A percentile compares a stretch with the other conserved stretches of the same genome.
These are phyloP conservation scores for Prietella phreatophila DNA, from an alignment of 2,113 vertebrate species.

Conservation along the genomic window DNA sequence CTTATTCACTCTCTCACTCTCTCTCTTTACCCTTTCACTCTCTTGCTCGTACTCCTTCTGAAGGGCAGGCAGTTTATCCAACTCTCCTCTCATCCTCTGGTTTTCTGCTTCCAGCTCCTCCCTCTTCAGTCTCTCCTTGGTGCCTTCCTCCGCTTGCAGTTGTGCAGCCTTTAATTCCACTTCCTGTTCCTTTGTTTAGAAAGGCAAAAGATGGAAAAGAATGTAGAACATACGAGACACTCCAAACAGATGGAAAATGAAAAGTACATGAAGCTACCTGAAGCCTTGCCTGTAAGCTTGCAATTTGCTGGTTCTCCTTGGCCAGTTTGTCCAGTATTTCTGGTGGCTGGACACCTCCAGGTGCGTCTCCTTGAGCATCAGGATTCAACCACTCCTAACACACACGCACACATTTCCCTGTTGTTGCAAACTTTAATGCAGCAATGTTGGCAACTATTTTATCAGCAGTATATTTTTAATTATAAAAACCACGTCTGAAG, in stretches of 20 bases:
- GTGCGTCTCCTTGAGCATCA: slow-evolving; percentile 49
- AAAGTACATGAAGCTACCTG: slow-evolving; percentile 68
- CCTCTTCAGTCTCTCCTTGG: slow-evolving; percentile 57
- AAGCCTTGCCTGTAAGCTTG: slow-evolving; percentile 78
- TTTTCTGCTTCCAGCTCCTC: slow-evolving; percentile 68
- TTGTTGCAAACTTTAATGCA: background rate
- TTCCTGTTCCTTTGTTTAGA: slow-evolving; percentile 45
- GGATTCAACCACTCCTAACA: slow-evolving; percentile 67
- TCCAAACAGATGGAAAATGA: background rate
- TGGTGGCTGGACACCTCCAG: slow-evolving; percentile 56
- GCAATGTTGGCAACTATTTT: background rate
- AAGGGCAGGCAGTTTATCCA: slow-evolving; percentile 65
- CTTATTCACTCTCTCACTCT: slow-evolving; percentile 66
- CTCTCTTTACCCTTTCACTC: slow-evolving; percentile 68
- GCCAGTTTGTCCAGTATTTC: slow-evolving; percentile 77
- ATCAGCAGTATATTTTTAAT: background rate
- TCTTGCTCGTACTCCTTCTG: slow-evolving; percentile 62
- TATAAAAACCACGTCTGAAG: too few species aligned
- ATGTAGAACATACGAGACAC: background rate
- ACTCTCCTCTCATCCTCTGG: slow-evolving; percentile 69
- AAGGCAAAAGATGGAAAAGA: background rate
- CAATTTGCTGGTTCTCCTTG: slow-evolving; percentile 79
- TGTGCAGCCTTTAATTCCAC: slow-evolving; percentile 63
- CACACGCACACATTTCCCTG: background rate
- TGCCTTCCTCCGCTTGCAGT: slow-evolving; percentile 61